Evolutionary conservation across 2,113 vertebrate genomes (phyloP).

Genomic region (Pseudois nayaur): DNA sequence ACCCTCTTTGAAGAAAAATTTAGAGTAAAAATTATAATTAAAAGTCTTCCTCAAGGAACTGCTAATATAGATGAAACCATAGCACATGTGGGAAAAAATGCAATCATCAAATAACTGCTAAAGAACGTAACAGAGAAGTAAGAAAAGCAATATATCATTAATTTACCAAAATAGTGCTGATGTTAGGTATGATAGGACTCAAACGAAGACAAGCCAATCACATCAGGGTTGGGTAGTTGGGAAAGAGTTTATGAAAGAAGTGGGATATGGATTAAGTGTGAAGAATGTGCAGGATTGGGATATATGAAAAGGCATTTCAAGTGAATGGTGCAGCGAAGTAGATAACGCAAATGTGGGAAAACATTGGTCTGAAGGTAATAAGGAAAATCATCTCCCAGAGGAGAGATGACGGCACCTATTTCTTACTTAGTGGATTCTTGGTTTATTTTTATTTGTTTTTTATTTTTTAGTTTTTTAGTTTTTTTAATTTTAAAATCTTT

Average conservation of each 20-base stretch:
- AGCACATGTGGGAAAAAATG: background rate
- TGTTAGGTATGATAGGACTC: background rate
- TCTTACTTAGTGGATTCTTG: background rate
- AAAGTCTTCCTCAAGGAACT: background rate
- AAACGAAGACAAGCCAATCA: background rate
- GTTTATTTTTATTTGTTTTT: background rate
- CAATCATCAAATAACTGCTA: background rate
- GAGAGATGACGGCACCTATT: background rate
- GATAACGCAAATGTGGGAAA: background rate
- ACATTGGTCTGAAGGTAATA: background rate
- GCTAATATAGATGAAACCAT: background rate
- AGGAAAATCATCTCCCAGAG: background rate
- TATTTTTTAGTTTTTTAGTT: too few relatives aligned
- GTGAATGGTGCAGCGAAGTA: background rate
- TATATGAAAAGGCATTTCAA: background rate
- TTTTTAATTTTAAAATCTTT: too few relatives aligned
- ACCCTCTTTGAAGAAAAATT: background rate
- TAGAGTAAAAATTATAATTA: background rate
- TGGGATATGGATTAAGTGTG: background rate
- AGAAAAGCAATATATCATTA: background rate
- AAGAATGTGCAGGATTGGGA: background rate
- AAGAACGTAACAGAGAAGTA: background rate
- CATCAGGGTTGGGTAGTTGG: background rate
- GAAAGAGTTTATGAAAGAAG: background rate
- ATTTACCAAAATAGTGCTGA: background rate